Evolutionary conservation across 2,888 invertebrate genomes (phyloP).

Genomic region (Onchidella celtica): DNA sequence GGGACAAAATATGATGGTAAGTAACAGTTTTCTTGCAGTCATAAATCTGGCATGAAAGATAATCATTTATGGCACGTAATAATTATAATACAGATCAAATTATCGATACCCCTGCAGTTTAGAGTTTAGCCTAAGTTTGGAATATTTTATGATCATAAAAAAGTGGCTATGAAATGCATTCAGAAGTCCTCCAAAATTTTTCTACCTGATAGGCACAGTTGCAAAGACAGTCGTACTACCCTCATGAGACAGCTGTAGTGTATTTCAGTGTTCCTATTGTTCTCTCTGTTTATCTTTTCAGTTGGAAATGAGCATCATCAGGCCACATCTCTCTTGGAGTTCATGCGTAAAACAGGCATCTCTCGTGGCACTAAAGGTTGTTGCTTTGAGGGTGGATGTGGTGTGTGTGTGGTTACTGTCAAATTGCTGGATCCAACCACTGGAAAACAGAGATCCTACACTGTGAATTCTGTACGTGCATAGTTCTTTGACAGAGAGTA

Average conservation of each 20-base stretch:
- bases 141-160: no score
- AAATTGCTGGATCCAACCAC: constrained; percentile 23
- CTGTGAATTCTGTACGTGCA: constrained; percentile 62
- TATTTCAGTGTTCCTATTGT: no score
- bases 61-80: no score
- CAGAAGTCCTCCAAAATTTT: constrained; percentile 72
- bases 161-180: no score
- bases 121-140: no score
- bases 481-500: no score
- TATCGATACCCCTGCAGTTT: no score
- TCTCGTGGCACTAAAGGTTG: constrained; percentile 79
- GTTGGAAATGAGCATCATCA: constrained; percentile 31
- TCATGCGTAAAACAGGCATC: constrained; percentile 3
- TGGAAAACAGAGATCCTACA: not conserved
- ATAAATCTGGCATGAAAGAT: no score
- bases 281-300: constrained; percentile 46
- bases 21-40: not conserved
- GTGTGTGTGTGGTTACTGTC: constrained; percentile 74
- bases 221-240: constrained; percentile 58
- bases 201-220: constrained; percentile 52
- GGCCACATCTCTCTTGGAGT: constrained; percentile 27
- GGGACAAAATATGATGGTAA: constrained; percentile 64
- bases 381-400: constrained; percentile 81
- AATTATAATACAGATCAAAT: no score
- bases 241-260: constrained; percentile 65